Conservation (phyloP, 2,113 vertebrate species). For the Cercopithecus mona region DNA sequence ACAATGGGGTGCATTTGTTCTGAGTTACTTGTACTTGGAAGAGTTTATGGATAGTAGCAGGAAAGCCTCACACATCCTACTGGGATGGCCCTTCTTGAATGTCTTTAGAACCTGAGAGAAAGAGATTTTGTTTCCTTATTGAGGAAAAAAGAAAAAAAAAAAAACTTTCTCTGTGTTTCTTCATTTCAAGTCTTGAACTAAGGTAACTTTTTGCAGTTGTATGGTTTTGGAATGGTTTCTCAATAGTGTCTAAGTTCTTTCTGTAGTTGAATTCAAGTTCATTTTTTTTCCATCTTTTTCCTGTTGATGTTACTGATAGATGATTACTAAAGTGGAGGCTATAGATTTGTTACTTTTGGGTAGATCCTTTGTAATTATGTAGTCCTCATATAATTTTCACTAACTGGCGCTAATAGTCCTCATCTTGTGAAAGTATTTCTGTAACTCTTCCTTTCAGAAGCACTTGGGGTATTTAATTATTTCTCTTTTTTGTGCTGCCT, state of each 20-base stretch:
- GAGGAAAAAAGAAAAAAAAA: not conserved
- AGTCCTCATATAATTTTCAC: constrained; percentile 15
- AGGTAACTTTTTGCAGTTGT: not conserved
- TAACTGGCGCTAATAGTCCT: constrained; percentile 26
- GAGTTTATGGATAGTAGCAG: not conserved
- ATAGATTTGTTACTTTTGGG: not conserved
- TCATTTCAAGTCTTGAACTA: not conserved
- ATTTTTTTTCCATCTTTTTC: constrained; percentile 33
- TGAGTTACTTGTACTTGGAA: constrained; percentile 16
- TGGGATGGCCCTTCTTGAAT: not conserved
- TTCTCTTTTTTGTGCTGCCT: not conserved
- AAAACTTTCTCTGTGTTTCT: not conserved
- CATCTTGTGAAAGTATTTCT: not conserved
- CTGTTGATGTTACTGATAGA: not conserved
- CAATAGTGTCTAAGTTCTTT: not conserved
- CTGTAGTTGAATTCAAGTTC: constrained; percentile 19
- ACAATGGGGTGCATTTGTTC: not conserved
- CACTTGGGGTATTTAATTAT: not conserved
- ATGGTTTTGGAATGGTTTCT: constrained; percentile 18
- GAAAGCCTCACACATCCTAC: not conserved
- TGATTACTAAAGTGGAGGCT: constrained; percentile 43
- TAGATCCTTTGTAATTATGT: constrained; percentile 39
- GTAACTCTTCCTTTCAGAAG: not conserved
- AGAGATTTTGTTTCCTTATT: not conserved
- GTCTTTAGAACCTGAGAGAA: not conserved